These are phyloP conservation scores for Gymnocheta viridis DNA, from an alignment of 2,888 invertebrate species.

Conservation along the genomic window DNA sequence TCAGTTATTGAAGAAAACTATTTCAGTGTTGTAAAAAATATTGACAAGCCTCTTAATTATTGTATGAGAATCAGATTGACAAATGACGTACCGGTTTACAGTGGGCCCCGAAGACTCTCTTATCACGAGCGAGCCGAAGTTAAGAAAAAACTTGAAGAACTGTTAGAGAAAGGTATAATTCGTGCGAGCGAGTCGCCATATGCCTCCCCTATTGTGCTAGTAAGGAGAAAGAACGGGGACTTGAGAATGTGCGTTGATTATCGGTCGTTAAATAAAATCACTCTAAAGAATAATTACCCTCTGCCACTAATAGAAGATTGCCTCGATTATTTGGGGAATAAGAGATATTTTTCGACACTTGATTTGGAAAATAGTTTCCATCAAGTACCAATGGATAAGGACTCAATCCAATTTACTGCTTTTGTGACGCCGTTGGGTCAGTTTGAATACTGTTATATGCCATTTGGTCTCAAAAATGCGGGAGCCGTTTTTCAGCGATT, in stretches of 20 bases:
- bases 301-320: not conserved
- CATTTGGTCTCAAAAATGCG: no score
- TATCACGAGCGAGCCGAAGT: not conserved
- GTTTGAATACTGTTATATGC: no score
- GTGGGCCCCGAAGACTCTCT: not conserved
- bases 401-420: no score
- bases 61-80: not conserved
- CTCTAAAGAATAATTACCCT: not conserved
- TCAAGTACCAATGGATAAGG: no score
- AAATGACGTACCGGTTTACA: constrained; percentile 5
- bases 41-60: not conserved
- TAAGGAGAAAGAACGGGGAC: constrained; percentile 41
- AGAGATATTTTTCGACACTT: not conserved
- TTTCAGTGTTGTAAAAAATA: no score
- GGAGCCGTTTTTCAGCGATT: constrained; percentile 11
- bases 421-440: no score
- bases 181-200: not conserved
- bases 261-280: not conserved
- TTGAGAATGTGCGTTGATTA: not conserved
- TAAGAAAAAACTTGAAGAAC: not conserved
- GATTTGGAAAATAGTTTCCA: no score
- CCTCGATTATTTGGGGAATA: not conserved
- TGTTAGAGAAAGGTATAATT: not conserved
- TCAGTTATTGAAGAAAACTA: no score
- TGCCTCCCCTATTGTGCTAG: not conserved